Conservation (phyloP, 2,113 vertebrate genomes). For the Larimichthys crocea region DNA sequence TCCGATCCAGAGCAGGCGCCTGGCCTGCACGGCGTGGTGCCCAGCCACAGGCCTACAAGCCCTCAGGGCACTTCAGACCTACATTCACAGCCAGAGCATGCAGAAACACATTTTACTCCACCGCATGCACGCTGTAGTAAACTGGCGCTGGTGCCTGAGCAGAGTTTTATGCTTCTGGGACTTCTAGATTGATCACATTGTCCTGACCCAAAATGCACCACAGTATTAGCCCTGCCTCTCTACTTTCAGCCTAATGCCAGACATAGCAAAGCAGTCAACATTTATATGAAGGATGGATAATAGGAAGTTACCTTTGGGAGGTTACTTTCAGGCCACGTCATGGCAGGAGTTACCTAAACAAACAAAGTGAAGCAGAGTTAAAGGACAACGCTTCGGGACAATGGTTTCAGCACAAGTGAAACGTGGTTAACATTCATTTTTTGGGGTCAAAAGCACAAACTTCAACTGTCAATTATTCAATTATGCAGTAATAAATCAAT, state of each 20-base stretch:
- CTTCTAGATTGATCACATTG: constrained; percentile 6
- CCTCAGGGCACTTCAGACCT: constrained; percentile 40
- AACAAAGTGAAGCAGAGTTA: background rate
- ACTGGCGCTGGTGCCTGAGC: background rate
- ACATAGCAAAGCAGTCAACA: background rate
- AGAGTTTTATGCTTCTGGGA: constrained; percentile 1
- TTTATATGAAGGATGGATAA: background rate
- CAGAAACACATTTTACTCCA: constrained; percentile 15
- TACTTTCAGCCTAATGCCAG: background rate
- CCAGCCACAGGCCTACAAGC: constrained; percentile 41
- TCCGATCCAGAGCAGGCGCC: constrained; percentile 13
- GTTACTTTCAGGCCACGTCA: background rate
- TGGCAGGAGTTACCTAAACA: background rate
- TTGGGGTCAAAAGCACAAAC: background rate
- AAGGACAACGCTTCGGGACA: no score
- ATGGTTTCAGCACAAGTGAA: background rate
- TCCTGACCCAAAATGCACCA: background rate
- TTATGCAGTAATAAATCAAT: background rate
- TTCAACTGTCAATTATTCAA: background rate
- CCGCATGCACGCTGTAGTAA: constrained; percentile 2
- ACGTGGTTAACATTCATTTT: background rate
- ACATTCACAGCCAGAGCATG: constrained; percentile 57
- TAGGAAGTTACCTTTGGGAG: constrained; percentile 6
- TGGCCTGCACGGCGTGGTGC: constrained; percentile 22
- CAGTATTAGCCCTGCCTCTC: background rate